These are phyloP conservation scores for Ditula angustiorana DNA, from an alignment of 2,888 invertebrate species.

Conservation along the genomic window DNA sequence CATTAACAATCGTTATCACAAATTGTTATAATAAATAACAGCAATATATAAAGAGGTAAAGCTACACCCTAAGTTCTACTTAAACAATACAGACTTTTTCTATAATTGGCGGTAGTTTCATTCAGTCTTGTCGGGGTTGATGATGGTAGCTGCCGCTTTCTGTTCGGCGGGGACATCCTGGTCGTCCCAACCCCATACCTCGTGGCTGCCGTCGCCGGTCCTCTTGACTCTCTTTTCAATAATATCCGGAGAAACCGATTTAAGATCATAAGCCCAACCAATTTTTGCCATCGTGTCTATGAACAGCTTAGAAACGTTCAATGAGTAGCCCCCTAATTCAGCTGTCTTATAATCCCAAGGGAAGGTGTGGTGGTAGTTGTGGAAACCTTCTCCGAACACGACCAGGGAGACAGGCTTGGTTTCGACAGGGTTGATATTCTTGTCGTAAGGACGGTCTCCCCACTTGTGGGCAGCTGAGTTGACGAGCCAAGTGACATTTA, in stretches of 20 bases:
- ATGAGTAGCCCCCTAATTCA: slow-evolving; percentile 89
- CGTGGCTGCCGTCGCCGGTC: slow-evolving; percentile 91
- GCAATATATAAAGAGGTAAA: slow-evolving; percentile 8
- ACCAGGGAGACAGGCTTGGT: slow-evolving; percentile 87
- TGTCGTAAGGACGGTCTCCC: slow-evolving; percentile 91
- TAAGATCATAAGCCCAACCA: slow-evolving; percentile 95
- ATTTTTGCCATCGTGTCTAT: slow-evolving; percentile 92
- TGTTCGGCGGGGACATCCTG: slow-evolving; percentile 70
- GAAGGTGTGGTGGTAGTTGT: slow-evolving; percentile 94
- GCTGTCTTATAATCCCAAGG: slow-evolving; percentile 95
- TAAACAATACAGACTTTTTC: slow-evolving; percentile 1
- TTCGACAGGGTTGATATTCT: slow-evolving; percentile 90
- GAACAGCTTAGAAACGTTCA: slow-evolving; percentile 90
- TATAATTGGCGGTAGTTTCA: slow-evolving; percentile 41
- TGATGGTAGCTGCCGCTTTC: slow-evolving; percentile 51
- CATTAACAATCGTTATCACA: slow-evolving; percentile 20
- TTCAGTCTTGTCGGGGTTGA: slow-evolving; percentile 60
- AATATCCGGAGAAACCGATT: slow-evolving; percentile 89
- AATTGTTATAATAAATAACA: slow-evolving; percentile 12
- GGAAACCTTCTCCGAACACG: slow-evolving; percentile 92
- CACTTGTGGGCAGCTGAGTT: slow-evolving; percentile 95
- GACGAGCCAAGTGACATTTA: slow-evolving; percentile 95
- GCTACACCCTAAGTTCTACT: slow-evolving; percentile 1
- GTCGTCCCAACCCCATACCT: slow-evolving; percentile 91
- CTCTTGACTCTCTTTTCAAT: slow-evolving; percentile 89